Evolutionary conservation across 2,113 vertebrate species (phyloP), one percentile per base, ranked within the genome.

Genomic region (Oreotragus oreotragus): DNA sequence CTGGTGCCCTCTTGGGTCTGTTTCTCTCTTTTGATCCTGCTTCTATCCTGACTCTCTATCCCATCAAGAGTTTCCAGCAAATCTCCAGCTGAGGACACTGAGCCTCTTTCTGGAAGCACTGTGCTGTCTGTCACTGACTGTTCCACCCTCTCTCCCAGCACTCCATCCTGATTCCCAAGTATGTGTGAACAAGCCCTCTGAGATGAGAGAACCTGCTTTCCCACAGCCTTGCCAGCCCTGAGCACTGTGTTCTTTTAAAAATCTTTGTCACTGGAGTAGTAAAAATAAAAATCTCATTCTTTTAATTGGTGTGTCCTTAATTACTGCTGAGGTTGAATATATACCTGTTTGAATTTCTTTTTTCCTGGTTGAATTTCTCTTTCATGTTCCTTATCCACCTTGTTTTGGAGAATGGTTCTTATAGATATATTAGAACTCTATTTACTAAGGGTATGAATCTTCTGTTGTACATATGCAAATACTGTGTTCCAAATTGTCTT

Each of bases 271-370:
- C 81, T 79, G 45, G 49, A 49, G 70, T 25, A 60, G 36, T 19
- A 70, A 60, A 97, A 91, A 84, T 62, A 17, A 94, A 94, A 90
- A 79, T 84, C 45, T 88, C n/a, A 19, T 87, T 53, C 36, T 91
- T 95, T 93, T 81, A 73, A 93, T 43, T 64, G 57, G 9, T n/a
- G 21, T 51, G 27, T 55, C 27, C 33, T 79, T 90, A 36, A 39
- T 80, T 53, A 5, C 55, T 81, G 14, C 45, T 88, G 83, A 89
- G 9, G 51, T 51, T 84, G 45, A 90, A 77, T 60, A 87, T 4
- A 30, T 45, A 49, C 7, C 10, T 83, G 76, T 86, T 64, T 73
- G 19, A 85, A 14, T n/a, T 33, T 28, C 6, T 27, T 45, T 36
- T 79, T 83, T 53, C 39, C 25, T 93, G 64, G 79, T 51, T 91